A percentile compares a stretch with the other conserved stretches of the same genome.
phyloP scores from a whole-genome alignment of 1,140 invertebrate genomes.

The Ceratosolen fusciceps region DNA sequence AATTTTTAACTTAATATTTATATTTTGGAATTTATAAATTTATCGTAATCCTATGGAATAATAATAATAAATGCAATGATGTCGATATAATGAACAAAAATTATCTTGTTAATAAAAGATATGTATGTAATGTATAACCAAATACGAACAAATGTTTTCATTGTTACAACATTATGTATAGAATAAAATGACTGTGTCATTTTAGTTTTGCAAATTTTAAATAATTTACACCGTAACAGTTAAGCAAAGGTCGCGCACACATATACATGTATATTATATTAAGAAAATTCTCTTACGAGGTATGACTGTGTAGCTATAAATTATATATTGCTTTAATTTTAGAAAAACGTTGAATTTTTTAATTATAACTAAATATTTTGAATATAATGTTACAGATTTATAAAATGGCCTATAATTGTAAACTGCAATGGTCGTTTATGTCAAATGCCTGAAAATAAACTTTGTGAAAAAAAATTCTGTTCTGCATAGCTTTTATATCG shows the following conservation, averaged over 20 bases:
- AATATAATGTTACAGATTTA: conserved; percentile 48
- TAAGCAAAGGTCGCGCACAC: conserved; percentile 24
- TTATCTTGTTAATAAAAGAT: conserved; percentile 47
- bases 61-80: conserved; percentile 29
- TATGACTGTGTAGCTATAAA: conserved; percentile 49
- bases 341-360: conserved; percentile 47
- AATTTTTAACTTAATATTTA: conserved; percentile 38
- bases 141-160: conserved; percentile 44
- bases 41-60: conserved; percentile 24
- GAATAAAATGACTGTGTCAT: conserved; percentile 48
- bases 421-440: conserved; percentile 45
- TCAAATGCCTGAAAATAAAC: conserved; percentile 46
- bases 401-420: conserved; percentile 47
- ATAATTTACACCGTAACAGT: conserved; percentile 43
- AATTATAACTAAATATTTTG: conserved; percentile 48
- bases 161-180: conserved; percentile 46
- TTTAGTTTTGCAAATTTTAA: conserved; percentile 47
- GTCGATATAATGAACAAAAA: conserved; percentile 41
- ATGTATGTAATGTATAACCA: conserved; percentile 48
- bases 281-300: conserved; percentile 40
- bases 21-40: conserved; percentile 33
- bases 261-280: conserved; percentile 44
- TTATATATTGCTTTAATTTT: conserved; percentile 46
- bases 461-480: conserved; percentile 33
- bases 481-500: too few species aligned